phyloP scores from a whole-genome alignment of 2,113 vertebrate genomes.

The Anarhynchus alexandrinus region DNA sequence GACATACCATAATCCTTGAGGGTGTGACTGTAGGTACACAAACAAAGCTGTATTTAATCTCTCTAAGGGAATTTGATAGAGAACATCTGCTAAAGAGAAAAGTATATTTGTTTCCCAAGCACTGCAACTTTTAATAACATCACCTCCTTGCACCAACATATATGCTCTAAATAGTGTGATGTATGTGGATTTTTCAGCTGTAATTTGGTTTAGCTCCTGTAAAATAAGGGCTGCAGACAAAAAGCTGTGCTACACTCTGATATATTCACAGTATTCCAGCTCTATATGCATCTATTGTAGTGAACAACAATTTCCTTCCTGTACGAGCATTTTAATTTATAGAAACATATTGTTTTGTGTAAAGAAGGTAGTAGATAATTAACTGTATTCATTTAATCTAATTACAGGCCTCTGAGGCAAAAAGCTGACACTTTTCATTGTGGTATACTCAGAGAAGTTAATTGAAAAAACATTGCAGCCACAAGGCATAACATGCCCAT shows the following conservation, averaged over 20 bases:
- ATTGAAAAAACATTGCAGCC: slow-evolving; percentile 57
- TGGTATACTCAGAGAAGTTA: slow-evolving; percentile 65
- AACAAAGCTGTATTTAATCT: slow-evolving; percentile 10
- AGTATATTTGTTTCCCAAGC: background rate
- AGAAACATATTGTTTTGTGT: slow-evolving; percentile 56
- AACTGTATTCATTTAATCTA: slow-evolving; percentile 60
- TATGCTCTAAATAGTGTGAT: background rate
- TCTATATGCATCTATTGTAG: background rate
- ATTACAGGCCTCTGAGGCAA: slow-evolving; percentile 62
- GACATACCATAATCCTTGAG: background rate
- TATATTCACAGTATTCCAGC: background rate
- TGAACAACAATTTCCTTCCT: slow-evolving; percentile 26
- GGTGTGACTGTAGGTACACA: slow-evolving; percentile 18
- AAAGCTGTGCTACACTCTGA: background rate
- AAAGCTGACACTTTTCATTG: slow-evolving; percentile 60
- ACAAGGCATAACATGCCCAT: slow-evolving; percentile 58
- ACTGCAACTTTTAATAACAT: background rate
- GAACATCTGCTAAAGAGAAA: slow-evolving; percentile 1
- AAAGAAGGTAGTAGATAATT: slow-evolving; percentile 64
- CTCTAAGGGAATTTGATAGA: background rate
- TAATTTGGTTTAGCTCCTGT: background rate
- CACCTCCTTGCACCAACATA: background rate
- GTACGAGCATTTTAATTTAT: slow-evolving; percentile 49
- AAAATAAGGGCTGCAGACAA: slow-evolving; percentile 13
- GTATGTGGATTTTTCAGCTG: background rate